Percentiles rank a stretch among this genome's conserved stretches.
These are phyloP conservation scores for Stenotaenia linearis DNA, from an alignment of 2,888 invertebrate species.

Conservation along the genomic window DNA sequence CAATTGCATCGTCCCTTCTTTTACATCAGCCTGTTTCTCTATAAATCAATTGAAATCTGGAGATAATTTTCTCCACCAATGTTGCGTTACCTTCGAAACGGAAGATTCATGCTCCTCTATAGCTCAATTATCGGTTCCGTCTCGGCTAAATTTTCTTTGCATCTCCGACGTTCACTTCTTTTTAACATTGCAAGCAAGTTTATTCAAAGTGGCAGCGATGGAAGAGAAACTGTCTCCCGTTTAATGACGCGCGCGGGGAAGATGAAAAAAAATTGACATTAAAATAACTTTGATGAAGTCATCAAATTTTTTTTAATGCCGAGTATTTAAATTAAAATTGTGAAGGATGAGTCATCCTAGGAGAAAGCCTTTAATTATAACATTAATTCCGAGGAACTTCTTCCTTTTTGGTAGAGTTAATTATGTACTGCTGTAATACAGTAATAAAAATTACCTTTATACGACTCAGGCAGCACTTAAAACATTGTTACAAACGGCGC, in stretches of 20 bases:
- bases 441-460: neutral
- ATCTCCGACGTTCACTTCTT: neutral
- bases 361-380: neutral
- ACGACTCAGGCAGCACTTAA: neutral
- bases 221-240: neutral
- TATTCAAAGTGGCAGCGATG: slow-evolving; percentile 5
- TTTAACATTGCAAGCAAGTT: neutral
- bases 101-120: neutral
- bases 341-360: neutral
- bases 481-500: neutral
- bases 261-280: neutral
- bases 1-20: neutral
- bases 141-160: neutral
- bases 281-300: slow-evolving; percentile 6
- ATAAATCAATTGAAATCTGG: neutral
- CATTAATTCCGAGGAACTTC: neutral
- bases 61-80: neutral
- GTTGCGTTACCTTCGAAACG: neutral
- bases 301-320: neutral
- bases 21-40: neutral
- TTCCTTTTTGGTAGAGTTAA: neutral
- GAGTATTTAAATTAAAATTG: neutral
- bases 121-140: slow-evolving; percentile 7
- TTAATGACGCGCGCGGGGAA: neutral
- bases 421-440: neutral